Conservation (phyloP, 2,888 invertebrate species). For the Macropis europaea region DNA sequence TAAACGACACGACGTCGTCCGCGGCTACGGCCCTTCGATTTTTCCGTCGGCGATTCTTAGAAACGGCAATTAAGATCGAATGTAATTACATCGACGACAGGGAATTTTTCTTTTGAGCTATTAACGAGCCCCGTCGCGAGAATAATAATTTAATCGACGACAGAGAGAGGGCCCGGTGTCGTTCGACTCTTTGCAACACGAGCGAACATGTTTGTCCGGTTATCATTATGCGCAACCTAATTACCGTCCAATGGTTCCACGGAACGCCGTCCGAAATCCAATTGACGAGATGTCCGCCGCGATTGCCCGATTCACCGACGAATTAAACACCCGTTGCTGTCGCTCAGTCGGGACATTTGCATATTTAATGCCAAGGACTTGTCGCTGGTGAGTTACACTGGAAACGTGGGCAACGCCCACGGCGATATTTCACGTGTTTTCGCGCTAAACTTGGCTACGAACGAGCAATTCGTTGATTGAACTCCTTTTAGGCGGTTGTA, state of each 20-base stretch:
- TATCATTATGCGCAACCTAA: constrained; percentile 65
- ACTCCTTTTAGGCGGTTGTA: no score
- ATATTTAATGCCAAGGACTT: constrained; percentile 76
- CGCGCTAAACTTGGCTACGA: constrained; percentile 17
- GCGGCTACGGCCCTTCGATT: background rate
- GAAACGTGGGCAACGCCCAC: constrained; percentile 62
- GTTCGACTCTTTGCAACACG: constrained; percentile 18
- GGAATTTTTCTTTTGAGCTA: constrained; percentile 37
- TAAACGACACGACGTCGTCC: background rate
- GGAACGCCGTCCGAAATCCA: constrained; percentile 62
- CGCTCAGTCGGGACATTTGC: constrained; percentile 67
- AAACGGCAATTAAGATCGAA: constrained; percentile 46
- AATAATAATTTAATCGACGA: constrained; percentile 62
- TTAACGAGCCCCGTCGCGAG: constrained; percentile 44
- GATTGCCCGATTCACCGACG: constrained; percentile 60
- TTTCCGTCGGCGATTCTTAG: constrained; percentile 40
- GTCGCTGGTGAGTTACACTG: constrained; percentile 60
- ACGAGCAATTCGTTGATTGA: constrained; percentile 8
- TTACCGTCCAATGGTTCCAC: constrained; percentile 63
- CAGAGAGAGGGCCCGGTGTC: no score
- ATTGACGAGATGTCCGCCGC: constrained; percentile 55
- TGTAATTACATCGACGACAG: constrained; percentile 30
- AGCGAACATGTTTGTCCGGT: constrained; percentile 57
- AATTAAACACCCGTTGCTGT: constrained; percentile 65
- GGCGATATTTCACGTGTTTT: constrained; percentile 41